phyloP scores from a whole-genome alignment of 2,113 vertebrate species.

The Amphilophus citrinellus region DNA sequence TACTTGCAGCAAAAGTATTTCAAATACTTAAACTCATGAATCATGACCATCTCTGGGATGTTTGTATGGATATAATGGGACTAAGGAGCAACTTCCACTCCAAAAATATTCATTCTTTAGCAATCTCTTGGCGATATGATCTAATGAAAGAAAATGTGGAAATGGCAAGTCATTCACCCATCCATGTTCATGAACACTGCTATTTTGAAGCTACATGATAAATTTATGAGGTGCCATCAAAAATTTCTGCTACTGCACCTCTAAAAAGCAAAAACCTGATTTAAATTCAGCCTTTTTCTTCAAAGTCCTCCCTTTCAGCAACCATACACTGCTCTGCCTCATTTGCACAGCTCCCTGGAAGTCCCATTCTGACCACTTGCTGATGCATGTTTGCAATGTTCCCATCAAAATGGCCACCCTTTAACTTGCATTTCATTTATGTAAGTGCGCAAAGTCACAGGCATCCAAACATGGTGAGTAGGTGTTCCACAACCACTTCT shows the following conservation, averaged over 20 bases:
- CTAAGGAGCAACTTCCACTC: neutral
- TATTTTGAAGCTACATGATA: neutral
- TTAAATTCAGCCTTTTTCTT: constrained; percentile 4
- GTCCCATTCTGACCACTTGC: neutral
- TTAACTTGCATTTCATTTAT: neutral
- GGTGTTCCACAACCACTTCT: neutral
- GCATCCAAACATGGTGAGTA: neutral
- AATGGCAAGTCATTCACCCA: neutral
- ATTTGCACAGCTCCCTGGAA: neutral
- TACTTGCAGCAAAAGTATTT: neutral
- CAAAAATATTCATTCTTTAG: neutral
- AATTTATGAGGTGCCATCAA: neutral
- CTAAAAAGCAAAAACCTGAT: neutral
- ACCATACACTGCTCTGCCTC: neutral
- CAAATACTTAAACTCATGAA: neutral
- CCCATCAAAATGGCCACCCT: neutral
- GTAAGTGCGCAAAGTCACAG: neutral
- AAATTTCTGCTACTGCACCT: neutral
- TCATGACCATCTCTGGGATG: neutral
- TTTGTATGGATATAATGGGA: neutral
- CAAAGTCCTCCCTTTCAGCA: neutral
- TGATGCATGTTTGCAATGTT: neutral
- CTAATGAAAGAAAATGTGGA: neutral
- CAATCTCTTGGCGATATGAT: neutral
- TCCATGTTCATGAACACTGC: neutral